These are phyloP conservation scores for Dolichotis patagonum DNA, from an alignment of 2,113 vertebrate species.

Conservation along the genomic window DNA sequence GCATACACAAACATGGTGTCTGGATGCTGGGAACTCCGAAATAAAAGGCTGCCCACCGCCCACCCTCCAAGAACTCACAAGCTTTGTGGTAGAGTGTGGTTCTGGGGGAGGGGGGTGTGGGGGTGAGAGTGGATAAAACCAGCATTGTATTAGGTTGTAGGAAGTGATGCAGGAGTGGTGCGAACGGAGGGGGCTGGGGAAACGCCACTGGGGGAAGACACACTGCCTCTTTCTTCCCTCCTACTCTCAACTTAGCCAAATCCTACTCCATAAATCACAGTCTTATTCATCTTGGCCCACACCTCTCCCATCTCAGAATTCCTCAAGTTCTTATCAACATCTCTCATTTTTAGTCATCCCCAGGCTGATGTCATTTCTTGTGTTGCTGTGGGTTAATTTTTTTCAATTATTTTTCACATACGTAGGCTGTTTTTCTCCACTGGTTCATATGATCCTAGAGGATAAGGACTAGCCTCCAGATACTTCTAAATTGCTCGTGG, in stretches of 20 bases:
- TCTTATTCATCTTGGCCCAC: slow-evolving; percentile 75
- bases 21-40: slow-evolving; percentile 39
- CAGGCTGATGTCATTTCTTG: slow-evolving; percentile 67
- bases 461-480: not conserved
- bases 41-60: slow-evolving; percentile 53
- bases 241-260: slow-evolving; percentile 61
- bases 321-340: slow-evolving; percentile 78
- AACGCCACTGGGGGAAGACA: slow-evolving; percentile 46
- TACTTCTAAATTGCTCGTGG: not conserved
- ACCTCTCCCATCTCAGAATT: slow-evolving; percentile 77
- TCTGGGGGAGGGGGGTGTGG: not conserved
- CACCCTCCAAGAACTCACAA: slow-evolving; percentile 40
- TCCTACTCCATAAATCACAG: slow-evolving; percentile 52
- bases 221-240: slow-evolving; percentile 77
- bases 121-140: slow-evolving; percentile 69
- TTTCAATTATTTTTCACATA: slow-evolving; percentile 35
- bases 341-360: slow-evolving; percentile 73
- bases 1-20: slow-evolving; percentile 19
- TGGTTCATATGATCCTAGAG: not conserved
- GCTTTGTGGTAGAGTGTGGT: slow-evolving; percentile 35
- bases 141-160: slow-evolving; percentile 73
- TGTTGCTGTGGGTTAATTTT: slow-evolving; percentile 47
- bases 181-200: slow-evolving; percentile 28
- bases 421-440: not conserved
- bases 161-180: slow-evolving; percentile 61